A percentile compares a stretch with the other conserved stretches of the same genome.
These are phyloP conservation scores for Chascanopsetta lugubris DNA, from an alignment of 2,113 vertebrate genomes.

Conservation along the genomic window DNA sequence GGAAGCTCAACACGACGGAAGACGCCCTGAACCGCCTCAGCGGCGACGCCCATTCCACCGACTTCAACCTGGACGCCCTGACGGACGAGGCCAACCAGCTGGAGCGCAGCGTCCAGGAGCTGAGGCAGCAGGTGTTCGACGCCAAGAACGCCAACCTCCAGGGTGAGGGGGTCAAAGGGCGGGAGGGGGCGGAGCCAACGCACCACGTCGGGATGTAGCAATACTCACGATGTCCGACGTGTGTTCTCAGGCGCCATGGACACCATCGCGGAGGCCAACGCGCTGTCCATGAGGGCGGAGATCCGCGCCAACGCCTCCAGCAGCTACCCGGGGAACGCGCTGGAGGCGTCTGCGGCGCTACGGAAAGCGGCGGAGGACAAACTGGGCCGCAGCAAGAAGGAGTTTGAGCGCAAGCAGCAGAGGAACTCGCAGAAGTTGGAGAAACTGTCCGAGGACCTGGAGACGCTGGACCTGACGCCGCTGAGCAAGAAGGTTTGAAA, in stretches of 20 bases:
- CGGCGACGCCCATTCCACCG: slow-evolving; percentile 77
- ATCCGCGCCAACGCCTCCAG: slow-evolving; percentile 82
- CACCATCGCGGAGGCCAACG: slow-evolving; percentile 88
- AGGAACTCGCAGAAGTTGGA: slow-evolving; percentile 86
- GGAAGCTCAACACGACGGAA: slow-evolving; percentile 84
- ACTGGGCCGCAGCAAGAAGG: slow-evolving; percentile 79
- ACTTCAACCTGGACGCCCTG: slow-evolving; percentile 71
- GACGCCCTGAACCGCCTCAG: slow-evolving; percentile 73
- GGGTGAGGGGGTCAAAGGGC: slow-evolving; percentile 77
- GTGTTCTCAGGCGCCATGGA: slow-evolving; percentile 86
- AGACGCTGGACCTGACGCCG: slow-evolving; percentile 82
- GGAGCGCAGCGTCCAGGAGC: slow-evolving; percentile 78
- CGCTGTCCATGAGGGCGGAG: slow-evolving; percentile 86
- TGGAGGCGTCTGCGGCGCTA: slow-evolving; percentile 80
- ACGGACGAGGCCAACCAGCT: slow-evolving; percentile 82
- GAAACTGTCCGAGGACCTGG: slow-evolving; percentile 86
- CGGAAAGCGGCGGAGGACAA: slow-evolving; percentile 84
- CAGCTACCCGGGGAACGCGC: slow-evolving; percentile 65
- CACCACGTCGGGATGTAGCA: not conserved
- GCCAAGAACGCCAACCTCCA: slow-evolving; percentile 92
- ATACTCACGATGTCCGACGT: not conserved
- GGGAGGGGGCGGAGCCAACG: not conserved
- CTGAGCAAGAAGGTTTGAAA: slow-evolving; percentile 85
- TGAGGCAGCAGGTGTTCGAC: slow-evolving; percentile 85
- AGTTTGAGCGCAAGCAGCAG: slow-evolving; percentile 86